Percentiles rank a stretch among this genome's conserved stretches.
These are phyloP conservation scores for Clitarchus hookeri DNA, from an alignment of 2,888 invertebrate species.

Conservation along the genomic window DNA sequence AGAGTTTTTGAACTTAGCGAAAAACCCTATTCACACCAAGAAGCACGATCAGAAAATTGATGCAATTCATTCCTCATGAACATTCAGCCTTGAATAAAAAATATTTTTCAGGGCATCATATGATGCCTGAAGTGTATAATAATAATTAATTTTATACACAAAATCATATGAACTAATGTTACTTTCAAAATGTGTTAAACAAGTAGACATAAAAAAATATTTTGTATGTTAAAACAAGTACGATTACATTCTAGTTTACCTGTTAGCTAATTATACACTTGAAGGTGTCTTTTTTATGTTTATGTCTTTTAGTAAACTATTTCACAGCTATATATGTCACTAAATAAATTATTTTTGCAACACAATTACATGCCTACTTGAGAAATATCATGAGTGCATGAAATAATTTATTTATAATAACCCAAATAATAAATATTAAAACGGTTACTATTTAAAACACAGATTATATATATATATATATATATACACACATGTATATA, in stretches of 20 bases:
- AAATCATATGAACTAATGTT: not conserved
- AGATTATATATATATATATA: not conserved
- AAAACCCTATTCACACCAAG: not conserved
- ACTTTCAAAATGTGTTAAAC: not conserved
- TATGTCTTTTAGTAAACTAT: not conserved
- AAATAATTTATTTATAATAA: not conserved
- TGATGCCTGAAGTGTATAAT: not conserved
- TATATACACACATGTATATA: too few relatives aligned
- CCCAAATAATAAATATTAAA: too few relatives aligned
- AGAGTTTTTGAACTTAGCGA: not conserved
- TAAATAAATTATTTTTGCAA: not conserved
- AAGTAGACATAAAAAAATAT: not conserved
- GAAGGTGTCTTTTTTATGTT: not conserved
- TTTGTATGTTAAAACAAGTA: not conserved
- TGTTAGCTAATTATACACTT: not conserved
- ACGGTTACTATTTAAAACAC: not conserved
- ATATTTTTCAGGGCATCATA: not conserved
- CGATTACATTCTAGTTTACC: not conserved
- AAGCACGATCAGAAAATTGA: not conserved
- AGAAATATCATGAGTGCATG: not conserved
- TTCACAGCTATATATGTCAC: not conserved
- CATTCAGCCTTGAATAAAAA: not conserved
- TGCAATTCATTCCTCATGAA: not conserved
- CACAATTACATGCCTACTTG: not conserved
- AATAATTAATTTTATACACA: not conserved